Percentiles rank a stretch among this genome's conserved stretches.
These are phyloP conservation scores for Argyra leucocephala DNA, from an alignment of 2,888 invertebrate genomes.

Conservation along the genomic window DNA sequence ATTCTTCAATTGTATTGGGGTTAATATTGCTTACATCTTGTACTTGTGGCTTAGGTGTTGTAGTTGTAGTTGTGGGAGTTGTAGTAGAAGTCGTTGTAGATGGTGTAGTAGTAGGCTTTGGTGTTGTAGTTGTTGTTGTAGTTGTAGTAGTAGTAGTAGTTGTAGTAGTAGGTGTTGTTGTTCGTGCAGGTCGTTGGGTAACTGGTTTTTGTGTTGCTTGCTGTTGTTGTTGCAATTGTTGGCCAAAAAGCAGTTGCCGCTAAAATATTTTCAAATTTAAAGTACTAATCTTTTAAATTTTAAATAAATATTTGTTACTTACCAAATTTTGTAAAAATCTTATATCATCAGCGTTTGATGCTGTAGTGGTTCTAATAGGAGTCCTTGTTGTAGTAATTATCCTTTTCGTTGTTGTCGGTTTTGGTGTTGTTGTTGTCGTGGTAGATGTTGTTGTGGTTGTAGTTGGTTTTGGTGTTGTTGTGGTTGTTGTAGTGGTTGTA, in stretches of 20 bases:
- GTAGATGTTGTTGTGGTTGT: slow-evolving; percentile 29
- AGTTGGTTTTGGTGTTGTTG: slow-evolving; percentile 38
- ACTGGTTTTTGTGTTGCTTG: not conserved
- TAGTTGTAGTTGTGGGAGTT: slow-evolving; percentile 34
- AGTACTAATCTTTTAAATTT: not conserved
- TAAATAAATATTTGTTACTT: slow-evolving; percentile 19
- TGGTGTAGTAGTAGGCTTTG: slow-evolving; percentile 24
- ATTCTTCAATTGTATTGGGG: not conserved
- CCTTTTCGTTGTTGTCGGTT: slow-evolving; percentile 29
- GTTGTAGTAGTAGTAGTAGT: slow-evolving; percentile 28
- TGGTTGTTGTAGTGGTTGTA: slow-evolving; percentile 32
- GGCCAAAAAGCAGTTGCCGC: not conserved
- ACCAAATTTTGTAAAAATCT: slow-evolving; percentile 53
- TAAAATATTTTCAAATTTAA: not conserved
- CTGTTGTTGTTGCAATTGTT: slow-evolving; percentile 19
- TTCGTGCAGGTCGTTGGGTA: not conserved
- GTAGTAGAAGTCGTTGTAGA: slow-evolving; percentile 34
- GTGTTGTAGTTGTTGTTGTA: slow-evolving; percentile 28
- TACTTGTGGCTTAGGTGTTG: slow-evolving; percentile 45
- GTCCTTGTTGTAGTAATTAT: slow-evolving; percentile 38
- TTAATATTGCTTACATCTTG: not conserved
- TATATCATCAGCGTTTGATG: slow-evolving; percentile 49
- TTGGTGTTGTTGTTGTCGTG: slow-evolving; percentile 11
- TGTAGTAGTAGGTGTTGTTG: slow-evolving; percentile 22
- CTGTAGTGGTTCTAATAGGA: slow-evolving; percentile 34